phyloP scores from a whole-genome alignment of 1,140 invertebrate genomes.

The Temnothorax nylanderi region DNA sequence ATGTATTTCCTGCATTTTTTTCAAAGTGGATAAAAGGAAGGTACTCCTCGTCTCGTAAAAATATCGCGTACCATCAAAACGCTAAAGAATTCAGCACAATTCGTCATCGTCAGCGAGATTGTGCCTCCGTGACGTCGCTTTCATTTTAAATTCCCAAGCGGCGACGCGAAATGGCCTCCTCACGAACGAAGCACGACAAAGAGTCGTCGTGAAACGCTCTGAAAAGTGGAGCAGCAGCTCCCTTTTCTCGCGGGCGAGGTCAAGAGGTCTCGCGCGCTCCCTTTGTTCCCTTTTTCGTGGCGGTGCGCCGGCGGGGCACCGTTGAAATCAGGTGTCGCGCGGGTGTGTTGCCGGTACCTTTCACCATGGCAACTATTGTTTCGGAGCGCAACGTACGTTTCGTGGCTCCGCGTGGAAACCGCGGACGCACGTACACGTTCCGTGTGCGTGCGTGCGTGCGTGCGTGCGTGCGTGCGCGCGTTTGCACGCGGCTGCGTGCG shows the following conservation, averaged over 20 bases:
- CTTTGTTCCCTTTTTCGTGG: conserved; percentile 38
- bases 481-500: conserved; percentile 42
- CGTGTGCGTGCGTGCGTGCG: conserved; percentile 27
- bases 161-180: conserved; percentile 28
- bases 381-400: conserved; percentile 64
- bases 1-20: background rate
- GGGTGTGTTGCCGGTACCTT: conserved; percentile 29
- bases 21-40: background rate
- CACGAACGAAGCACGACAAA: conserved; percentile 40
- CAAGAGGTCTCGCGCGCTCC: conserved; percentile 48
- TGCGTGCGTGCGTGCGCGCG: conserved; percentile 12
- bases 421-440: background rate
- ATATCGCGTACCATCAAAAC: conserved; percentile 25
- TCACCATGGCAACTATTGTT: conserved; percentile 75
- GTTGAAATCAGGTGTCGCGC: conserved; percentile 67
- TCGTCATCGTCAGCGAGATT: conserved; percentile 23
- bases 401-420: conserved; percentile 17
- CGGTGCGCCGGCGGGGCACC: background rate
- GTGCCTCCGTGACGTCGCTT: conserved; percentile 32
- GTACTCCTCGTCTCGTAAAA: background rate
- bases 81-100: conserved; percentile 14
- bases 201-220: conserved; percentile 25
- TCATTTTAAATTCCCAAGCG: conserved; percentile 30
- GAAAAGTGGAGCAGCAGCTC: conserved; percentile 54
- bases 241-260: conserved; percentile 53